phyloP scores from a whole-genome alignment of 2,797 vertebrate species.

The Cynodonichthys magdalenae region DNA sequence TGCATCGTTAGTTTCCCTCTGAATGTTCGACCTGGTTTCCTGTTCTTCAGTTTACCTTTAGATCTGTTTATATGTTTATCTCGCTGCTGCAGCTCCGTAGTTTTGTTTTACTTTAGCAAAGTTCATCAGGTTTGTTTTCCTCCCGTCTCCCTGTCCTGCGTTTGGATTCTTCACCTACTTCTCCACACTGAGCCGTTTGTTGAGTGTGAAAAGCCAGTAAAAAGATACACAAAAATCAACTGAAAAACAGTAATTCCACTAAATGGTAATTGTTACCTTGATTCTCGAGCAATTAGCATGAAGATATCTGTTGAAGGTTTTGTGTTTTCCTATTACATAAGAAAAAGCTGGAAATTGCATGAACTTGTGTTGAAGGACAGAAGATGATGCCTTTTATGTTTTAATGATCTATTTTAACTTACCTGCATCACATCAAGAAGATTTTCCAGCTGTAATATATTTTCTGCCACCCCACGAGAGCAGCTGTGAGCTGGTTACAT shows the following conservation, averaged over 20 bases:
- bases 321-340: conserved; percentile 33
- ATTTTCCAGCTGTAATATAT: conserved; percentile 34
- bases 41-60: too few relatives aligned
- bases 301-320: conserved; percentile 26
- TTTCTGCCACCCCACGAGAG: neutral
- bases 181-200: too few relatives aligned
- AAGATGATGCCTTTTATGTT: neutral
- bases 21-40: too few relatives aligned
- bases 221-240: conserved; percentile 4
- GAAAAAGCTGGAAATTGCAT: neutral
- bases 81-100: too few relatives aligned
- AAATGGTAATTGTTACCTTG: conserved; percentile 27
- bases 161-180: too few relatives aligned
- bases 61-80: too few relatives aligned
- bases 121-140: too few relatives aligned
- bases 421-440: neutral
- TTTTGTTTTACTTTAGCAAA: too few relatives aligned
- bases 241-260: conserved; percentile 13
- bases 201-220: neutral
- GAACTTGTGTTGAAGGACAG: neutral
- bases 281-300: conserved; percentile 28
- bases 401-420: neutral
- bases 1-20: too few relatives aligned
- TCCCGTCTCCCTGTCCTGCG: too few relatives aligned
- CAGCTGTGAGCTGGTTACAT: conserved; percentile 22